A percentile compares a stretch with the other conserved stretches of the same genome.
Evolutionary conservation across 2,797 vertebrate species (phyloP).

Genomic region (Periparus ater): DNA sequence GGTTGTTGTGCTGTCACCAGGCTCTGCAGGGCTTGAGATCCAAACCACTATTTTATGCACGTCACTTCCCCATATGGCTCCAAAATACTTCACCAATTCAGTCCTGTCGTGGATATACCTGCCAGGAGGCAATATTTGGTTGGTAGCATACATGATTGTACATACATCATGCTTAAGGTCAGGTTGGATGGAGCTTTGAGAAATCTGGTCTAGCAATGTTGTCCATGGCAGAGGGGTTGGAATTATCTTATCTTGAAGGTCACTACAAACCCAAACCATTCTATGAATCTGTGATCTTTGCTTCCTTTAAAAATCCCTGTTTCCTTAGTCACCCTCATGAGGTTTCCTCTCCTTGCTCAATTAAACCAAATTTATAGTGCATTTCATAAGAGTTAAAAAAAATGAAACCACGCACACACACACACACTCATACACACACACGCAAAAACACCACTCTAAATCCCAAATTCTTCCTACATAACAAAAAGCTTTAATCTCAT

Average conservation of each 20-base stretch:
- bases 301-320: neutral
- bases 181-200: neutral
- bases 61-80: neutral
- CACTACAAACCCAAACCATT: neutral
- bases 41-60: neutral
- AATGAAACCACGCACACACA: too few relatives aligned
- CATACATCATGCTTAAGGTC: neutral
- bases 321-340: neutral
- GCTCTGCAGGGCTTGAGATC: neutral
- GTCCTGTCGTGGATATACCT: neutral
- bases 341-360: neutral
- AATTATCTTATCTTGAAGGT: neutral
- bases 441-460: neutral
- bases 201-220: neutral
- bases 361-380: neutral
- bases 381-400: neutral
- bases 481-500: conserved; percentile 53
- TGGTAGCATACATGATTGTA: neutral
- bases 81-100: neutral
- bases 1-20: neutral
- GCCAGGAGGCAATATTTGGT: neutral
- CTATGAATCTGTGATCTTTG: neutral
- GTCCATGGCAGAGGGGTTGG: neutral
- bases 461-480: neutral
- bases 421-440: too few relatives aligned